Evolutionary conservation across 2,797 vertebrate genomes (phyloP).

Genomic region (Gambusia yucatana): DNA sequence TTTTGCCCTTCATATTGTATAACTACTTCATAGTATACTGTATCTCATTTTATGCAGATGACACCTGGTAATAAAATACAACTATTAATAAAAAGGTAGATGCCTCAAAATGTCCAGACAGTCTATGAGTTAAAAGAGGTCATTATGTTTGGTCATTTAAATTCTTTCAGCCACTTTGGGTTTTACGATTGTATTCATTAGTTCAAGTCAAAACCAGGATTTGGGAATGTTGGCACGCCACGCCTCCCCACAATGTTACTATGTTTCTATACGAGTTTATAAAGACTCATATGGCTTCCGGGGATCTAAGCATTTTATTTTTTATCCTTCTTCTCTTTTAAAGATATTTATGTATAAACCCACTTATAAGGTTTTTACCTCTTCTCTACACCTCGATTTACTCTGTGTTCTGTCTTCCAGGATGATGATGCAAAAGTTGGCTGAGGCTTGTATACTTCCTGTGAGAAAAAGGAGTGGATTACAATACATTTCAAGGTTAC

Average conservation of each 20-base stretch:
- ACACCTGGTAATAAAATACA: not conserved
- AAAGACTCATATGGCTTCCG: not conserved
- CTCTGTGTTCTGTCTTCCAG: conserved; percentile 51
- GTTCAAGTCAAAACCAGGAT: not conserved
- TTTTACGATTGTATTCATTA: not conserved
- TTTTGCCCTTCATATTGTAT: not conserved
- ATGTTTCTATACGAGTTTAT: not conserved
- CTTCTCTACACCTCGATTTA: conserved; percentile 42
- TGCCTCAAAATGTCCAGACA: not conserved
- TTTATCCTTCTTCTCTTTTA: not conserved
- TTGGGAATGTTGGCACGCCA: not conserved
- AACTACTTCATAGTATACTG: not conserved
- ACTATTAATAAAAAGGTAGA: not conserved
- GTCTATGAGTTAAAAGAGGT: not conserved
- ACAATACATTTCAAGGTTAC: not conserved
- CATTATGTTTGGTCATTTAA: not conserved
- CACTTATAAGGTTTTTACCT: conserved; percentile 61
- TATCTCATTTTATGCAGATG: not conserved
- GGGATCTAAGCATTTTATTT: not conserved
- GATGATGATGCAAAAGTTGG: not conserved
- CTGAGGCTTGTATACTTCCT: conserved; percentile 66
- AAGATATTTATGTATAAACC: not conserved
- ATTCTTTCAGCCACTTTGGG: not conserved
- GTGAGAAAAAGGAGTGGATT: not conserved
- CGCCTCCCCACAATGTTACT: not conserved